These are phyloP conservation scores for Telmatherina bonti DNA, from an alignment of 2,797 vertebrate species.

Conservation along the genomic window DNA sequence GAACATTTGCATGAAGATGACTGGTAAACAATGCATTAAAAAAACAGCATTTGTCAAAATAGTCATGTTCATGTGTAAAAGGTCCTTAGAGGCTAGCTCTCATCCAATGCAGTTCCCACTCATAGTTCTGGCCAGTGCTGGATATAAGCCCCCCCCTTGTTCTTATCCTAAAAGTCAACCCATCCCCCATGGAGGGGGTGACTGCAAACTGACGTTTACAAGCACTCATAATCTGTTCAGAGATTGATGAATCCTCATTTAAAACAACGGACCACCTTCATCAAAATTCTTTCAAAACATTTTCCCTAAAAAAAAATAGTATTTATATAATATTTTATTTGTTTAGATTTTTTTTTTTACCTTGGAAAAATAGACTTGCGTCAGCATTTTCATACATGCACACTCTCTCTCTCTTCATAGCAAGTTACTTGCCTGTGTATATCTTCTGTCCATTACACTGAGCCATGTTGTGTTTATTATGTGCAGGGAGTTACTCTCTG, in stretches of 20 bases:
- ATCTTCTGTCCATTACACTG: slow-evolving; percentile 51
- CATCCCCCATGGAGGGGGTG: slow-evolving; percentile 61
- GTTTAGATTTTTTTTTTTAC: slow-evolving; percentile 28
- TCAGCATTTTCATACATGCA: slow-evolving; percentile 30
- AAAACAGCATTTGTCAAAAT: background rate
- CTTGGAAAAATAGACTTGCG: slow-evolving; percentile 33
- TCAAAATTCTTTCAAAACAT: slow-evolving; percentile 12
- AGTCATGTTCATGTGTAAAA: background rate
- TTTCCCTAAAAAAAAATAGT: slow-evolving; percentile 6
- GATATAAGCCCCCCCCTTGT: slow-evolving; percentile 41
- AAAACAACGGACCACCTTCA: slow-evolving; percentile 30
- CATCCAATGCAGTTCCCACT: slow-evolving; percentile 28
- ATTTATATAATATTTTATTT: slow-evolving; percentile 33
- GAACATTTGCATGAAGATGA: no score
- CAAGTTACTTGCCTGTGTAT: slow-evolving; percentile 38
- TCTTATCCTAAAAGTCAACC: slow-evolving; percentile 49
- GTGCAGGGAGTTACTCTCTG: slow-evolving; percentile 72
- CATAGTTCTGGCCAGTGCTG: slow-evolving; percentile 33
- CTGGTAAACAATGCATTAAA: no score
- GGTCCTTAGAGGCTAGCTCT: slow-evolving; percentile 5
- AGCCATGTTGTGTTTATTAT: slow-evolving; percentile 68
- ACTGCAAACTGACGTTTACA: slow-evolving; percentile 74
- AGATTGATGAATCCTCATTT: slow-evolving; percentile 68
- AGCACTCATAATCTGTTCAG: slow-evolving; percentile 72
- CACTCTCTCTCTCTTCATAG: slow-evolving; percentile 42